Conservation (phyloP, 2,797 vertebrate genomes). For the Percopsis omiscomaycus region DNA sequence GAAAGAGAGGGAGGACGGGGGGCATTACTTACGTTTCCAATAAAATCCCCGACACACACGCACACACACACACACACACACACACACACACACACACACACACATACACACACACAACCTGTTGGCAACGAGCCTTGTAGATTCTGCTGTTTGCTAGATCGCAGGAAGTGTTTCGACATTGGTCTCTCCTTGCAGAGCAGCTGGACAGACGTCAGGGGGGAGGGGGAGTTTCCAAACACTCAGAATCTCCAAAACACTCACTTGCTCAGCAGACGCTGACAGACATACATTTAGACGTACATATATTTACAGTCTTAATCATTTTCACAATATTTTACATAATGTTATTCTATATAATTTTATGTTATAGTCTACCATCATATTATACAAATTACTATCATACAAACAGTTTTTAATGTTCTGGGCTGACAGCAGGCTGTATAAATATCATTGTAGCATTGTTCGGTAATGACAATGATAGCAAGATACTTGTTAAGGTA, state of each 20-base stretch:
- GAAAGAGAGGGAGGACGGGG: background rate
- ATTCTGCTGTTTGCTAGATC: conserved; percentile 28
- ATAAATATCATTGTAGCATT: no score
- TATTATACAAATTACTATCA: no score
- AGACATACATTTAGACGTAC: conserved; percentile 48
- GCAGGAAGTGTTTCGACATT: conserved; percentile 68
- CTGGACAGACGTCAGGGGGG: conserved; percentile 58
- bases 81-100: conserved; percentile 9
- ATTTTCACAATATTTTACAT: no score
- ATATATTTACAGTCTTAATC: conserved; percentile 11
- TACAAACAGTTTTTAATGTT: no score
- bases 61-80: conserved; percentile 6
- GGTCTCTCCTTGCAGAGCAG: conserved; percentile 52
- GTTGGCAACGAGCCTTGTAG: conserved; percentile 5
- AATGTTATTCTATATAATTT: no score
- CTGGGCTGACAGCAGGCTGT: no score
- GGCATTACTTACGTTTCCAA: conserved; percentile 4
- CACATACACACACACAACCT: background rate
- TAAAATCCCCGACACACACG: conserved; percentile 5
- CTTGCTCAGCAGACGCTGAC: conserved; percentile 26
- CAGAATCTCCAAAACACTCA: conserved; percentile 38
- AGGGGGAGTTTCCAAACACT: conserved; percentile 59
- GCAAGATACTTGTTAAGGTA: conserved; percentile 61
- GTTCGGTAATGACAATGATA: conserved; percentile 47
- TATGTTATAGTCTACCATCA: no score